These are phyloP conservation scores for Hemicrepidius hirtus DNA, from an alignment of 2,888 invertebrate genomes.

Conservation along the genomic window DNA sequence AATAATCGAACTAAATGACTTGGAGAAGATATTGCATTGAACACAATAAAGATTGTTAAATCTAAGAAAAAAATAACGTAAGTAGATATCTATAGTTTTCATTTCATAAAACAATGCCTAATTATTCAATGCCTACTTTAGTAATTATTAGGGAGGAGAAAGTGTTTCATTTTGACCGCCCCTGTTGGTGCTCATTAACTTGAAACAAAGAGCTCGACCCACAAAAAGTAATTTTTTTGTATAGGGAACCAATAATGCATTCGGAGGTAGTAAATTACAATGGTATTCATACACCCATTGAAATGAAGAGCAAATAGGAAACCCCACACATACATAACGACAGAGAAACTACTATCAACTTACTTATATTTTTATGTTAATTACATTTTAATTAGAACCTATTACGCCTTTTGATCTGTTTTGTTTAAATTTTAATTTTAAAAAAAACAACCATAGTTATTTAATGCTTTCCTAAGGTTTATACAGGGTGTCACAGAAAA, in stretches of 20 bases:
- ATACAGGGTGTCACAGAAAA: too few relatives aligned
- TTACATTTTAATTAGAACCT: conserved; percentile 1
- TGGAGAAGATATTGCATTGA: too few relatives aligned
- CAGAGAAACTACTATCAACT: conserved; percentile 19
- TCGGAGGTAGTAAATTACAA: conserved; percentile 31
- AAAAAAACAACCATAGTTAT: too few relatives aligned
- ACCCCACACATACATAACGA: conserved; percentile 24
- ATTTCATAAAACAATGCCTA: conserved; percentile 26
- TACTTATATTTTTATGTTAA: conserved; percentile 30
- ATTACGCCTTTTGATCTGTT: too few relatives aligned
- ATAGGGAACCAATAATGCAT: conserved; percentile 31
- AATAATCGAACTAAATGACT: too few relatives aligned
- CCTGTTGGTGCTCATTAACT: conserved; percentile 13
- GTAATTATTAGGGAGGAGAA: conserved; percentile 29
- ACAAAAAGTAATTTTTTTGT: conserved; percentile 23
- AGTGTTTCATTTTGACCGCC: conserved; percentile 22
- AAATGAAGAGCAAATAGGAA: conserved; percentile 29
- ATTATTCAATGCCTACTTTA: conserved; percentile 3
- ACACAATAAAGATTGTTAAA: too few relatives aligned
- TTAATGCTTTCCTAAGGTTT: too few relatives aligned
- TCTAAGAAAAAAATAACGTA: too few relatives aligned
- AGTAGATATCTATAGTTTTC: background rate
- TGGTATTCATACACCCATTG: conserved; percentile 34
- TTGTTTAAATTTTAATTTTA: too few relatives aligned
- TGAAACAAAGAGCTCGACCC: conserved; percentile 32